Evolutionary conservation across 23 tunicate genomes (phyloP), one percentile per base, ranked within the genome.

Genomic region (Trididemnum miniatum): DNA sequence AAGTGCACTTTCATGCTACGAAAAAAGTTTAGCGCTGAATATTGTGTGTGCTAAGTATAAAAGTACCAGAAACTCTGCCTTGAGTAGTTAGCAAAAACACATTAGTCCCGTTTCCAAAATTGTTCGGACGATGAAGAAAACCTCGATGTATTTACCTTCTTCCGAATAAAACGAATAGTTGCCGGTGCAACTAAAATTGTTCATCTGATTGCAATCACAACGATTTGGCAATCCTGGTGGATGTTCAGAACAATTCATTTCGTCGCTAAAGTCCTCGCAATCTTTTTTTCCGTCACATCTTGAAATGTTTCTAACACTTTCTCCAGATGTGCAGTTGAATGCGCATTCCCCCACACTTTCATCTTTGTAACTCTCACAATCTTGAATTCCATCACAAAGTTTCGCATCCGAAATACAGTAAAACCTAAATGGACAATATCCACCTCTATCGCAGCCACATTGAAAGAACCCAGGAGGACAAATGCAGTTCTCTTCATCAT

Each of bases 401-500:
- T 69, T 69, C 5, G 36, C 5, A 3, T 31, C 32, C 4, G 35
- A 28, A 5, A 69, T 69, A 22, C 75, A 69, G 18, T 69, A 3
- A 69, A 28, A 69, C 5, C 75, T 15, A 24, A 12, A 32, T 69
- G 35, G 37, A 32, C 75, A 69, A 5, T 7, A 3, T 5, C 75
- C 75, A 28, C 75, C 75, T 4, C 37, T 9, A 28, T 32, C 20
- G 22, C 75, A 69, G 22, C 75, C 75, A 22, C 75, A 69, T 33
- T 69, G 75, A 34, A 69, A 32, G 7, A 5, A 5, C 2, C 22
- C 75, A 5, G 22, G 2, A 2, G 22, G 2, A 22, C 75, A 69
- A 24, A 69, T 69, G 38, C 87, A 75, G 24, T 83, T 36, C 9
- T 37, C 44, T 75, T 83, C 87, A 1, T 83, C 87, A 51, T 57